phyloP scores from a whole-genome alignment of 2,113 vertebrate species.

The rat (Rattus norvegicus) region GRCr8 NC_086032.1:95477001-95477500 shows the following conservation, averaged over 20 bases:
- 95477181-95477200: fast-evolving
- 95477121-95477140: too few species aligned
- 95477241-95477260: too few species aligned
- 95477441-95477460: neutral
- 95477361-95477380: neutral
- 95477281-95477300: neutral
- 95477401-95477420: neutral
- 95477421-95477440: neutral
- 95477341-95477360: neutral
- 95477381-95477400: neutral
- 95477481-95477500: neutral
- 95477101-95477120: neutral
- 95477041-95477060: neutral
- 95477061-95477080: neutral
- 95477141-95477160: neutral
- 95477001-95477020: neutral
- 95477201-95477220: neutral
- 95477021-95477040: neutral
- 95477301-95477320: neutral
- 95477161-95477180: too few species aligned
- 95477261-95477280: neutral
- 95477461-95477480: neutral
- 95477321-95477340: neutral
- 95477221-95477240: neutral
- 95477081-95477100: neutral